These are phyloP conservation scores for Drosophila mauritiana DNA, from an alignment of 1,140 invertebrate species.

Conservation along the genomic window DNA sequence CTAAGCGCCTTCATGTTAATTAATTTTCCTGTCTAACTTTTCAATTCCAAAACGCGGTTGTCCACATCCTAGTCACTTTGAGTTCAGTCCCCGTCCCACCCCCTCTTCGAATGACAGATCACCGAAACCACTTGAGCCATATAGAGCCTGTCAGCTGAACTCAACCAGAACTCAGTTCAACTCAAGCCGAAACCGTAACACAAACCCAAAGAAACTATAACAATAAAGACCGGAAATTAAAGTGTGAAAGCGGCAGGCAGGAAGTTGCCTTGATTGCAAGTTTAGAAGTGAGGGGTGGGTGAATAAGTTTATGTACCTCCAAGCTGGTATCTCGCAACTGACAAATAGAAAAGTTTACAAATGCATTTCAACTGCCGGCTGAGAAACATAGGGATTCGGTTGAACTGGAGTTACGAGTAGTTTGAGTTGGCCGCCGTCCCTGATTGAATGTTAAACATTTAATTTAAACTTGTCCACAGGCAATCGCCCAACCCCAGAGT, in stretches of 20 bases:
- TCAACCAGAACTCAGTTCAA: conserved; percentile 31
- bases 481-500: not conserved
- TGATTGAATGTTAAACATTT: conserved; percentile 83
- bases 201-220: conserved; percentile 65
- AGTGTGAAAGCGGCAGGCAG: conserved; percentile 76
- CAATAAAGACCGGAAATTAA: conserved; percentile 81
- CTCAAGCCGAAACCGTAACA: conserved; percentile 45
- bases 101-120: conserved; percentile 27
- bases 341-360: conserved; percentile 77
- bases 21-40: conserved; percentile 41
- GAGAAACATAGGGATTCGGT: conserved; percentile 28
- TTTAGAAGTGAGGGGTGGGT: conserved; percentile 3
- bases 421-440: conserved; percentile 41
- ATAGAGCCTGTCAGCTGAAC: conserved; percentile 46
- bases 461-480: conserved; percentile 76
- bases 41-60: conserved; percentile 44
- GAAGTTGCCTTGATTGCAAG: conserved; percentile 80
- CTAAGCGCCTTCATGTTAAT: conserved; percentile 9
- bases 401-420: conserved; percentile 21
- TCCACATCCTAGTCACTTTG: conserved; percentile 42
- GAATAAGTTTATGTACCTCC: conserved; percentile 30
- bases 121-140: conserved; percentile 40
- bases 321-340: conserved; percentile 32
- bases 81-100: not conserved
- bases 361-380: conserved; percentile 69